phyloP scores from a whole-genome alignment of 2,797 vertebrate genomes.

The Siniperca obscura region DNA sequence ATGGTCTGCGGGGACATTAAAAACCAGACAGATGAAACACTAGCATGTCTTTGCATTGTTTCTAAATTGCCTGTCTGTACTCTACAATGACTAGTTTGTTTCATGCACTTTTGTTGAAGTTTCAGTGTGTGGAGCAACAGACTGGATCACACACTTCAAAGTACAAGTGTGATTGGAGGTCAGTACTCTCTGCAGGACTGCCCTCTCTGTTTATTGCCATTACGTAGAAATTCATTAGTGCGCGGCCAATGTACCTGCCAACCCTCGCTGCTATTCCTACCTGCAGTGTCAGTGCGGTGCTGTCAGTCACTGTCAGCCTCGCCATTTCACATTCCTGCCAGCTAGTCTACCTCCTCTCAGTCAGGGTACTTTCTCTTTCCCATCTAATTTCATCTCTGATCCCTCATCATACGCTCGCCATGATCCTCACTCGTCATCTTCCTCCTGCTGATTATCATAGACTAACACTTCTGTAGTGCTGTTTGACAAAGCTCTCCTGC shows the following conservation, averaged over 20 bases:
- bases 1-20: background rate
- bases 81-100: background rate
- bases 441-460: slow-evolving; percentile 67
- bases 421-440: background rate
- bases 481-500: slow-evolving; percentile 79
- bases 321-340: slow-evolving; percentile 5
- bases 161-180: slow-evolving; percentile 14
- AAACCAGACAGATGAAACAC: background rate
- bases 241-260: slow-evolving; percentile 40
- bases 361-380: background rate
- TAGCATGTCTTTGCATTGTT: background rate
- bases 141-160: slow-evolving; percentile 17
- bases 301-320: slow-evolving; percentile 31
- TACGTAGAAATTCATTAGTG: slow-evolving; percentile 52
- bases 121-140: slow-evolving; percentile 1
- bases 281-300: slow-evolving; percentile 34
- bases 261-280: slow-evolving; percentile 20
- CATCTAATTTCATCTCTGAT: slow-evolving; percentile 18
- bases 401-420: background rate
- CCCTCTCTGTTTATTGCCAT: slow-evolving; percentile 31
- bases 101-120: background rate
- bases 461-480: slow-evolving; percentile 84
- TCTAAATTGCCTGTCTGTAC: background rate
- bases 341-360: slow-evolving; percentile 9
- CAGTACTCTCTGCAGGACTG: slow-evolving; percentile 3